Evolutionary conservation across 1,140 invertebrate species (phyloP), one percentile per base, ranked within the genome.

Genomic region (Eueides isabella): DNA sequence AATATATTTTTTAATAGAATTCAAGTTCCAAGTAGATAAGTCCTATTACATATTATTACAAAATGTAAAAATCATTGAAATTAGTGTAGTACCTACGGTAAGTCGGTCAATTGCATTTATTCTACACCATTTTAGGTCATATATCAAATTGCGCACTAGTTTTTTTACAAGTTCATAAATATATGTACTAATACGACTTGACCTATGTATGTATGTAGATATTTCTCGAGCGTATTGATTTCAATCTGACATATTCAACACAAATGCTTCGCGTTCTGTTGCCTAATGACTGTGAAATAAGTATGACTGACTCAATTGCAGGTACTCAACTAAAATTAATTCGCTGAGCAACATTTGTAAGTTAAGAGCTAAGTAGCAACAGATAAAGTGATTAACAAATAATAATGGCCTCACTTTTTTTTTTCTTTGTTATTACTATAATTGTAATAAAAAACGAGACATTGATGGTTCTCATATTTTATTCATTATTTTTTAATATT

Each of bases 161-260:
- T 72, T 72, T 72, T 44, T 38, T 72, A 63, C 30, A 12, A 66
- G 31, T 69, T 63, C 48, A 35, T 33, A 70, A 61, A 66, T 30
- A 65, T 48, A 71, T 61, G 26, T 48, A 64, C 35, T 41, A 44
- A 64, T 48, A 63, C 28, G 62, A 6, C 16, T 23, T n/a, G 14
- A 55, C 31, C n/a, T 44, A 66, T 61, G 23, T 35, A 66, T 61
- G 23, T 35, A 41, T 65, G n/a, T 65, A 70, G 67, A 66, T 75
- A 55, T 71, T 75, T 70, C 67, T 70, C 35, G 61, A 75, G 61
- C n/a, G 63, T 72, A 72, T 65, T 65, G 62, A 72, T 72, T 38
- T 33, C 28, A 38, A 63, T 63, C 61, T 63, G 16, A 31, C 29
- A 63, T 63, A 63, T 63, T 31, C 29, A 63, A 16, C 29, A n/a